Evolutionary conservation across 2,797 vertebrate genomes (phyloP), one percentile per base, ranked within the genome.

Genomic region (Urophycis tenuis): DNA sequence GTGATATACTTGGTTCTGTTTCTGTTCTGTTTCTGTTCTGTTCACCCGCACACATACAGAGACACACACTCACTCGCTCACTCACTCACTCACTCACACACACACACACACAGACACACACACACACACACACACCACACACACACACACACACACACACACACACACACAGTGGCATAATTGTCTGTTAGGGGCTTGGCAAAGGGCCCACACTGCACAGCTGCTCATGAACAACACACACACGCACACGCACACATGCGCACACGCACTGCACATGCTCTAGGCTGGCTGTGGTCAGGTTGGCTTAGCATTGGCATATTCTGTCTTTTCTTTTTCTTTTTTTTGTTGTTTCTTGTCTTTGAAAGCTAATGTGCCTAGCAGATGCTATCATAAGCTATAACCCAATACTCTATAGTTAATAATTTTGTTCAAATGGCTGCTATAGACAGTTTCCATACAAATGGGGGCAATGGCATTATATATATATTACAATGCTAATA

Each of bases 171-270:
- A 90, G 83, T 85, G 88, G 88, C 85, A 80, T 88, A 88, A 89
- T 91, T 91, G 90, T 91, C 87, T 88, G 89, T 91, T 90, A 87
- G 87, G 80, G 86, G 84, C 78, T 89, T 91, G 89, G 89, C 90
- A 82, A 77, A 79, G 34, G 39, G 89, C 87, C 89, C 84, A 36
- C 77, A 74, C 85, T 85, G 82, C 89, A 90, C 90, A 91, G 90
- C 90, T 91, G 90, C 89, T 87, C 85, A 74, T 79, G 84, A 76
- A 84, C 84, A 86, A 82, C 77, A 82, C 78, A 77, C 83, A 81
- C 81, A 79, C 73, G 74, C 81, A 82, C 36, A 81, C 76, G 73
- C 72, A 80, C 78, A 74, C 74, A 74, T 67, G 75, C 74, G 74
- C 70, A 72, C 75, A 25, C 60, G 14, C 22, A 64, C n/a, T n/a